Evolutionary conservation across 2,888 invertebrate species (phyloP).

Genomic region (Steinernema scapterisci): DNA sequence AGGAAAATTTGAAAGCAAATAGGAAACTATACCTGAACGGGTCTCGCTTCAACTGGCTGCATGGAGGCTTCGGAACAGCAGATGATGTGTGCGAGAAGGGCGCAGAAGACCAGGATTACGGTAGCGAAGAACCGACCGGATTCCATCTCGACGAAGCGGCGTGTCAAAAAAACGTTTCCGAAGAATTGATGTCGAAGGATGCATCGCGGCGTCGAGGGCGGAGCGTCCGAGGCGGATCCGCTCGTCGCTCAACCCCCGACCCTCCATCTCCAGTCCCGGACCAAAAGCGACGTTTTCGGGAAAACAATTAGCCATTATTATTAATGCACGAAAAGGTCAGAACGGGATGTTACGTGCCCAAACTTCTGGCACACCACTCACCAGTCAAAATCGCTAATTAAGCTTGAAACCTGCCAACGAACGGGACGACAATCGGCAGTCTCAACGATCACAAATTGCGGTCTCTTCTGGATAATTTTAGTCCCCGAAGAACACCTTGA

Average conservation of each 20-base stretch:
- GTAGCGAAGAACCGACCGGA: constrained; percentile 5
- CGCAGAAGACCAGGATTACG: not conserved
- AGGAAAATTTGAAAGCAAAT: not conserved
- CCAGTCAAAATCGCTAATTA: no score
- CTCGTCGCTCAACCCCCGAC: not conserved
- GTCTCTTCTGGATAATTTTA: no score
- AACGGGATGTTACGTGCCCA: not conserved
- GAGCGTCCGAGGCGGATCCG: not conserved
- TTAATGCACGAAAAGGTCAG: not conserved
- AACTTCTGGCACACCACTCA: no score
- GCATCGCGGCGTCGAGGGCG: not conserved
- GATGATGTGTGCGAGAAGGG: not conserved
- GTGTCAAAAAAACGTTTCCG: not conserved
- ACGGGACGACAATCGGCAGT: no score
- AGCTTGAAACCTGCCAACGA: no score
- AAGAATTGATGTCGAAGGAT: not conserved
- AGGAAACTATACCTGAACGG: constrained; percentile 14
- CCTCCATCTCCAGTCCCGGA: not conserved
- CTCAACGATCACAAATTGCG: no score
- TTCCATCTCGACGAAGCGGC: not conserved
- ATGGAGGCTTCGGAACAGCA: not conserved
- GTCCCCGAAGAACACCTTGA: no score
- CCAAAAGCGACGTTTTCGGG: not conserved
- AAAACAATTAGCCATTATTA: constrained; percentile 15
- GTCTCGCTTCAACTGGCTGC: not conserved